Evolutionary conservation across 2,888 invertebrate genomes (phyloP), one percentile per base, ranked within the genome.

Genomic region (Altica lythri): DNA sequence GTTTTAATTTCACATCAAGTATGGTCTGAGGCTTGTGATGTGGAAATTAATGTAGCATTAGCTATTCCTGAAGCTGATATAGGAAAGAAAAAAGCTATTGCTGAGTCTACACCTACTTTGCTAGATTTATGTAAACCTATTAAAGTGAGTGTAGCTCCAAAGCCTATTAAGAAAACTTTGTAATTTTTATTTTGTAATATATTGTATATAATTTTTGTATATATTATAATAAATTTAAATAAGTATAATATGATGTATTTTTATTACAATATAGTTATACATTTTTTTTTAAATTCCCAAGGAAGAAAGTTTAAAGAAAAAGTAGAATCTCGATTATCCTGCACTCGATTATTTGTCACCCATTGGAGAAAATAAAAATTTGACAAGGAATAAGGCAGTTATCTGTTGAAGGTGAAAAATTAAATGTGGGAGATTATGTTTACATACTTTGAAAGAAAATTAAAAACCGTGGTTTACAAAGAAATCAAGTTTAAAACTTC

Each of bases 11-110:
- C 95, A 0, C 93, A 94, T 75, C 90, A 90, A 65, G 92, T 93
- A 13, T 93, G 93, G 93, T 91, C 92, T 51, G 95, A 95, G 76
- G 88, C 93, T 0, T 92, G 92, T 64, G 89, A 90, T 52, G 89
- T 95, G 13, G 92, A 94, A 71, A 86, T 95, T 54, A 88, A 88
- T 2, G 81, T 95, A 30, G 92, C 92, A 30, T 77, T 95, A 35
- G 87, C 92, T 2, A 86, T 92, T 34, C 81, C 83, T 1, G 83
- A 83, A 60, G 77, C 78, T 2, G 80, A 81, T 62, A 69, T 77
- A 54, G 78, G 78, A 44, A 75, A 75, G 54, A 63, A 71, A 45
- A 74, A 75, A 61, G 65, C 73, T n/a, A 71, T 75, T 18, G 71
- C 75, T 9, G 75, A 78, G 53, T 74, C 77, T 14, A 78, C 77